Conservation (phyloP, 2,797 vertebrate species). For the Rhabdomys pumilio region DNA sequence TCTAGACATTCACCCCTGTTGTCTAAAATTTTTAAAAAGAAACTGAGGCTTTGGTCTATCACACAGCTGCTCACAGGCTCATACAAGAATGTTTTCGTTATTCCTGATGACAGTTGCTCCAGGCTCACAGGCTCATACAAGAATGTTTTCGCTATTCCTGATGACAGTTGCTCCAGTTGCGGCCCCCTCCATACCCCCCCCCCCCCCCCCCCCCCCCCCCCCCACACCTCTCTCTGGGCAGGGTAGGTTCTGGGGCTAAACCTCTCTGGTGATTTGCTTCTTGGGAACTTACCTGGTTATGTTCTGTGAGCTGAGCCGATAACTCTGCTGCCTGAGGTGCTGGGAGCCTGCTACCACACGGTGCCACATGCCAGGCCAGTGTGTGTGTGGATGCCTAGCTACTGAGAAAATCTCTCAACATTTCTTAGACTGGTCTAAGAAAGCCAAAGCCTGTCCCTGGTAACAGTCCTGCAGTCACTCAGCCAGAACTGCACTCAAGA, state of each 20-base stretch:
- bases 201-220: not conserved
- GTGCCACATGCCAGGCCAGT: not conserved
- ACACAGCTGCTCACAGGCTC: not conserved
- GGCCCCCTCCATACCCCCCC: not conserved
- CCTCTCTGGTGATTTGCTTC: not conserved
- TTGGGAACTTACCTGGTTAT: not conserved
- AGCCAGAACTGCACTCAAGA: not conserved
- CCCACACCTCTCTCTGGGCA: not conserved
- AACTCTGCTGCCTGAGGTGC: no score
- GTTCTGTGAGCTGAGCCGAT: not conserved
- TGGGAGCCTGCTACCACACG: not conserved
- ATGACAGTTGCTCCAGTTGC: not conserved
- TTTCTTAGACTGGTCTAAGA: not conserved
- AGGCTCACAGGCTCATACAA: not conserved
- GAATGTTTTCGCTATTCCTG: not conserved
- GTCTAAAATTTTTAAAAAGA: not conserved
- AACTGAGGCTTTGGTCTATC: not conserved
- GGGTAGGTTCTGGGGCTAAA: not conserved
- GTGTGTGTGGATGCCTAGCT: not conserved
- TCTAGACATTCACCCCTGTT: no score
- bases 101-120: not conserved
- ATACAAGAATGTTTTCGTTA: not conserved
- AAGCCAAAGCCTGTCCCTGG: not conserved
- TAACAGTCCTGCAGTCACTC: not conserved
- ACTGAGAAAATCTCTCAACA: conserved; percentile 13